Percentiles rank a stretch among this genome's conserved stretches.
phyloP scores from a whole-genome alignment of 2,113 vertebrate species.

The Gyps fulvus region DNA sequence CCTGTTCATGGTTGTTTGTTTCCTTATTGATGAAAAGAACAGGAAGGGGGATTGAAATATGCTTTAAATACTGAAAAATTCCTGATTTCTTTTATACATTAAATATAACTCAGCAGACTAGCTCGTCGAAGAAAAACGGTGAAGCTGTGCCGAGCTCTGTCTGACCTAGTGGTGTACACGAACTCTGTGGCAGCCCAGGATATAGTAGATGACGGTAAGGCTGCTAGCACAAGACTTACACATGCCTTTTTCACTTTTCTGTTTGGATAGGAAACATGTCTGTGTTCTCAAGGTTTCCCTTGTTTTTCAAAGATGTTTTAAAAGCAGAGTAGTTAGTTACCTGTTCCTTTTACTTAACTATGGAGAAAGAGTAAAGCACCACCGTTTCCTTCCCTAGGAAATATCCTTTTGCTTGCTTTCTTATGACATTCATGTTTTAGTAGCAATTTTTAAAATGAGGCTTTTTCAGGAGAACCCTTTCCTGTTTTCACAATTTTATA shows the following conservation, averaged over 20 bases:
- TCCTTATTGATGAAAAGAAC: background rate
- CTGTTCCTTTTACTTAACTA: background rate
- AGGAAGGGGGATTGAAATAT: background rate
- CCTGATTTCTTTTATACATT: fast-evolving
- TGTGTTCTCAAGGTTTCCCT: background rate
- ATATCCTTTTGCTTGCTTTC: background rate
- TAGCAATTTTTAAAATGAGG: background rate
- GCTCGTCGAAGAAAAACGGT: conserved; percentile 89
- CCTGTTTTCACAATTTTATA: background rate
- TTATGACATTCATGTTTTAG: background rate
- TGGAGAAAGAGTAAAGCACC: background rate
- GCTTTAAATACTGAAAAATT: background rate
- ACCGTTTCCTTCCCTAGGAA: background rate
- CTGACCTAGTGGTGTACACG: conserved; percentile 92
- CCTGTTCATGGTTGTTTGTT: background rate
- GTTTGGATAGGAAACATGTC: background rate
- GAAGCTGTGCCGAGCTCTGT: conserved; percentile 93
- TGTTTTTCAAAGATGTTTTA: background rate
- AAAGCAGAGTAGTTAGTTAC: background rate
- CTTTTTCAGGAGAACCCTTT: background rate
- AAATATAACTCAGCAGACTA: conserved; percentile 60
- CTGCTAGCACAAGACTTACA: background rate
- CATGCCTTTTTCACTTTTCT: fast-evolving
- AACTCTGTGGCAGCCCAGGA: conserved; percentile 94
- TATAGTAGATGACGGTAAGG: conserved; percentile 89